Evolutionary conservation across 2,113 vertebrate species (phyloP).

Genomic region (Hymenochirus boettgeri): DNA sequence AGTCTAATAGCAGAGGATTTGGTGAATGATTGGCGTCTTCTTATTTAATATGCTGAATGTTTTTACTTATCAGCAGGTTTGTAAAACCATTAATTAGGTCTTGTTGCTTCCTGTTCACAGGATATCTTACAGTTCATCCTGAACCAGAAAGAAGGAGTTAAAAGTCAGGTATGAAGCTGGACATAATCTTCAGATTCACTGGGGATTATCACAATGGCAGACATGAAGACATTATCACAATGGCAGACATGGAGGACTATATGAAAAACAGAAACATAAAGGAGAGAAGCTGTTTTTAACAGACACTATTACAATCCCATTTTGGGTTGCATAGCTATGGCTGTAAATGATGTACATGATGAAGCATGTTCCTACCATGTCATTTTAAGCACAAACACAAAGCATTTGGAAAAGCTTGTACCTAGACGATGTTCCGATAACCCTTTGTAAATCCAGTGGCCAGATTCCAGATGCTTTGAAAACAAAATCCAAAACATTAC

Average conservation of each 20-base stretch:
- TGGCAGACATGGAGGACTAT: conserved; percentile 1
- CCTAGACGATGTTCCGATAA: background rate
- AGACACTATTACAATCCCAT: background rate
- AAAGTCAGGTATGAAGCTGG: conserved; percentile 29
- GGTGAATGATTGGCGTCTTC: no score
- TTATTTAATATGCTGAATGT: conserved; percentile 13
- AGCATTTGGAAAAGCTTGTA: conserved; percentile 10
- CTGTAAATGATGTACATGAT: conserved; percentile 26
- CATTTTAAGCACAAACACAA: conserved; percentile 35
- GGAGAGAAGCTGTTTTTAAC: conserved; percentile 1
- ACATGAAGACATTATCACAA: background rate
- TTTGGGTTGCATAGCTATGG: conserved; percentile 19
- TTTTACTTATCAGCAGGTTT: conserved; percentile 37
- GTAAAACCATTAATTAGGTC: conserved; percentile 39
- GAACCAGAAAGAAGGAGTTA: conserved; percentile 37
- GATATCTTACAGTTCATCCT: conserved; percentile 39
- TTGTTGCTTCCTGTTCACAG: conserved; percentile 36
- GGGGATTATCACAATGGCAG: background rate
- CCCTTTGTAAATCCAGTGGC: background rate
- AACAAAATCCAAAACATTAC: background rate
- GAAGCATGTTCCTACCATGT: conserved; percentile 33
- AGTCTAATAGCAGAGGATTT: no score
- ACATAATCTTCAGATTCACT: background rate
- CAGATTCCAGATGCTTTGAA: background rate
- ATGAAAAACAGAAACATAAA: background rate